phyloP scores from a whole-genome alignment of 1,140 invertebrate species.

The Drosophila pachea region DNA sequence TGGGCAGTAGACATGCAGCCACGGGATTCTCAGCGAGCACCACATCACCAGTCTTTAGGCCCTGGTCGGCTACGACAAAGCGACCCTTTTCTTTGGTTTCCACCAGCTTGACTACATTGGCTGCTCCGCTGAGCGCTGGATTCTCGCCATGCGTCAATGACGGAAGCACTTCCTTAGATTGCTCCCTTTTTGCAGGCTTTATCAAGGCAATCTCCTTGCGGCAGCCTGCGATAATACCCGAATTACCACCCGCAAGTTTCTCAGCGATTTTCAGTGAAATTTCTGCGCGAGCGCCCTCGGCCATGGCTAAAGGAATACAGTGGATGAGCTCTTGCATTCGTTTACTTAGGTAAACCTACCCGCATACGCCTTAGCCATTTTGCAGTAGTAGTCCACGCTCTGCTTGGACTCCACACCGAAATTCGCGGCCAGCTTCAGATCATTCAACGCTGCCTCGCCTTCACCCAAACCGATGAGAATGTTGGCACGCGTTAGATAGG shows the following conservation, averaged over 20 bases:
- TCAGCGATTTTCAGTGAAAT: constrained; percentile 82
- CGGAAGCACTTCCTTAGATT: constrained; percentile 24
- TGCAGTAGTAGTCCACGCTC: constrained; percentile 82
- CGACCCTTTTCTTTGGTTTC: constrained; percentile 80
- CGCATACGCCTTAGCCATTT: constrained; percentile 83
- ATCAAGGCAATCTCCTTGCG: constrained; percentile 56
- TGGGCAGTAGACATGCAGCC: constrained; percentile 86
- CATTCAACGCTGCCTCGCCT: constrained; percentile 81
- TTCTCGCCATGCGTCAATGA: constrained; percentile 65
- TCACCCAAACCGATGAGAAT: constrained; percentile 80
- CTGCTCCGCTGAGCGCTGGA: constrained; percentile 71
- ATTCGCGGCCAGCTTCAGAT: constrained; percentile 82
- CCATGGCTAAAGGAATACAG: constrained; percentile 60
- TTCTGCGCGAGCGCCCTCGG: constrained; percentile 80
- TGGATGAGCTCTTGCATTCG: background rate
- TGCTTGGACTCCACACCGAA: constrained; percentile 81
- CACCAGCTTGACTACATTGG: constrained; percentile 79
- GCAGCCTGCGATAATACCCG: constrained; percentile 52
- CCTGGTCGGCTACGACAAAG: constrained; percentile 81
- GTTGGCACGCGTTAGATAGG: constrained; percentile 82
- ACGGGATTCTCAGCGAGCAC: constrained; percentile 87
- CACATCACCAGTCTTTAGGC: constrained; percentile 83
- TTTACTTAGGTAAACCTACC: constrained; percentile 60
- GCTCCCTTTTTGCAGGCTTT: constrained; percentile 21
- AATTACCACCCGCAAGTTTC: constrained; percentile 79